phyloP scores from a whole-genome alignment of 1,140 invertebrate genomes.

The Pollicipes pollicipes region DNA sequence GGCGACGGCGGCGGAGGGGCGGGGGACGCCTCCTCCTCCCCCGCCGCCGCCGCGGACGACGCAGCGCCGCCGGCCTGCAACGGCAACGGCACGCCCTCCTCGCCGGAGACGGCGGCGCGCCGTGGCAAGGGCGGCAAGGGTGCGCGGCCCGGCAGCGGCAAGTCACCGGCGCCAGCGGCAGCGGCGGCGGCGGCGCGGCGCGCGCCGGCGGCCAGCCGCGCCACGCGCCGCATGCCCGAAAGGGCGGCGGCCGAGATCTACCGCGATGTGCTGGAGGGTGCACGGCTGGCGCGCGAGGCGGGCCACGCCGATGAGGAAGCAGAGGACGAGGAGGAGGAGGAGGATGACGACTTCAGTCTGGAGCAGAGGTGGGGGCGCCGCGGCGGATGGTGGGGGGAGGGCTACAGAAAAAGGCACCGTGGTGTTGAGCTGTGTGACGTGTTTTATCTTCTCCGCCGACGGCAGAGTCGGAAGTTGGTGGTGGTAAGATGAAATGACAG shows the following conservation, averaged over 20 bases:
- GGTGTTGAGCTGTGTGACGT: too few relatives aligned
- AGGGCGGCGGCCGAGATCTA: constrained; percentile 20
- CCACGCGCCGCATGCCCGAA: constrained; percentile 15
- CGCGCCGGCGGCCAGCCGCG: constrained; percentile 13
- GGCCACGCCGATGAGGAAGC: constrained; percentile 35
- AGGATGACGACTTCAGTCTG: constrained; percentile 23
- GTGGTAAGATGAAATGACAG: too few relatives aligned
- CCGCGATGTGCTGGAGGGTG: constrained; percentile 21
- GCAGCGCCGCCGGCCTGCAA: neutral
- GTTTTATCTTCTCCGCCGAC: too few relatives aligned
- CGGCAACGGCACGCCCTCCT: constrained; percentile 8
- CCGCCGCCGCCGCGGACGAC: too few relatives aligned
- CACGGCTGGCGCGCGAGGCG: constrained; percentile 16
- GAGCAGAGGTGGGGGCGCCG: constrained; percentile 20
- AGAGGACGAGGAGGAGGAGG: constrained; percentile 24
- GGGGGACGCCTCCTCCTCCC: neutral
- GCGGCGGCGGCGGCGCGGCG: constrained; percentile 15
- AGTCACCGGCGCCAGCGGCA: constrained; percentile 6
- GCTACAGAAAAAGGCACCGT: too few relatives aligned
- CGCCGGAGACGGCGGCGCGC: neutral
- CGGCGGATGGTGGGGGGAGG: too few relatives aligned
- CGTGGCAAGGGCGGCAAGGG: neutral
- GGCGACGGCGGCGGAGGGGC: neutral
- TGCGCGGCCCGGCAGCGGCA: constrained; percentile 33
- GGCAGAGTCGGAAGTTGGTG: too few relatives aligned